A percentile compares a stretch with the other conserved stretches of the same genome.
Conservation (phyloP, 2,797 vertebrate genomes). For the Schizothorax lantsangensis region DNA sequence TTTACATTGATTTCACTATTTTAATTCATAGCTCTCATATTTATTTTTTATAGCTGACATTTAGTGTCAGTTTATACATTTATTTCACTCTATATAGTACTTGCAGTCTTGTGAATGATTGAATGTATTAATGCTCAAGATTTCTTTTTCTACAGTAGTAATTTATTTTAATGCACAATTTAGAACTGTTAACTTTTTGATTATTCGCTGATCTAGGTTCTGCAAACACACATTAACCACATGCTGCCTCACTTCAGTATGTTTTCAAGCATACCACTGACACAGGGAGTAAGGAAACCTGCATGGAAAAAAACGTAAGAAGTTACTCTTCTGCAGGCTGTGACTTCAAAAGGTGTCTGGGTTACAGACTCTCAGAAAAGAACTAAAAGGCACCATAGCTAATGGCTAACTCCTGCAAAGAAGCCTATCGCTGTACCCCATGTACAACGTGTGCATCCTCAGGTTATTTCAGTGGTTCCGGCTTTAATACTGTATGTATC, state of each 20-base stretch:
- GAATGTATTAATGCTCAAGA: background rate
- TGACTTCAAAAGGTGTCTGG: background rate
- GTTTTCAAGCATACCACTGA: constrained; percentile 10
- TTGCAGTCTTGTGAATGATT: background rate
- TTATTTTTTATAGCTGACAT: background rate
- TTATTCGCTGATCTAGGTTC: background rate
- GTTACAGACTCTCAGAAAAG: constrained; percentile 10
- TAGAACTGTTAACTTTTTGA: background rate
- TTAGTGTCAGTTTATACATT: background rate
- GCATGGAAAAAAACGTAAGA: background rate
- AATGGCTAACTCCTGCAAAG: constrained; percentile 6
- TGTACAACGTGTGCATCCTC: background rate
- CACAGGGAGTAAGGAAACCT: background rate
- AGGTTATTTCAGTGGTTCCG: background rate
- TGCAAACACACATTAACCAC: background rate
- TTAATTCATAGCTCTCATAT: background rate
- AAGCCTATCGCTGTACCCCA: background rate
- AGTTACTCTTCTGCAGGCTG: background rate
- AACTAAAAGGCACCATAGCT: constrained; percentile 22
- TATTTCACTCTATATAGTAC: background rate
- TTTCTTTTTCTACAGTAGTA: background rate
- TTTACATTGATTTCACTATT: background rate
- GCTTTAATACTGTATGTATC: background rate
- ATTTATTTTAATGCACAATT: background rate
- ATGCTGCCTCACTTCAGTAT: background rate